A percentile compares a stretch with the other conserved stretches of the same genome.
Conservation (phyloP, 2,797 vertebrate genomes). For the Bovichtus diacanthus region DNA sequence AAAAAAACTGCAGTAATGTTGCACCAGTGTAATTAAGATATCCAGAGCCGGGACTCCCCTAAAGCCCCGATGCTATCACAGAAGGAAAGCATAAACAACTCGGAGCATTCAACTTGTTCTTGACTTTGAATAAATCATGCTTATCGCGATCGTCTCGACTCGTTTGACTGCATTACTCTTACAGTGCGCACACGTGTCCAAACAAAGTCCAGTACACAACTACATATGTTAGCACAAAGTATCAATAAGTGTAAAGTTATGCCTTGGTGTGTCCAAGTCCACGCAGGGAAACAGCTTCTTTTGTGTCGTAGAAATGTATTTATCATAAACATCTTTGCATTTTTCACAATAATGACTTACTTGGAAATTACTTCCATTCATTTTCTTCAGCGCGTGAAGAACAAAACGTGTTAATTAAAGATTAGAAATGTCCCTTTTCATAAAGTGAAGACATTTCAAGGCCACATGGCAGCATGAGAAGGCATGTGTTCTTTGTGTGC, state of each 20-base stretch:
- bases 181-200: slow-evolving; percentile 41
- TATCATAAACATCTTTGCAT: not conserved
- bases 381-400: not conserved
- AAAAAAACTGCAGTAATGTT: not conserved
- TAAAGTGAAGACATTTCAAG: slow-evolving; percentile 11
- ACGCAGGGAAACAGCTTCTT: not conserved
- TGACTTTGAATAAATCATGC: slow-evolving; percentile 58
- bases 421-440: not conserved
- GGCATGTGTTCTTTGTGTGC: slow-evolving; percentile 70
- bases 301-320: not conserved
- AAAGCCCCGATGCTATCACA: slow-evolving; percentile 47
- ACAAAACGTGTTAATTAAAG: slow-evolving; percentile 11
- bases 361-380: no score
- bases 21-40: slow-evolving; percentile 31
- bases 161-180: slow-evolving; percentile 32
- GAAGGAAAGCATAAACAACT: slow-evolving; percentile 48
- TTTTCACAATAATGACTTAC: not conserved
- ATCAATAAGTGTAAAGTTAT: not conserved
- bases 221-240: not conserved
- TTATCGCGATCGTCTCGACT: slow-evolving; percentile 47
- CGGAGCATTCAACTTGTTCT: slow-evolving; percentile 41
- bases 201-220: slow-evolving; percentile 19
- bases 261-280: not conserved
- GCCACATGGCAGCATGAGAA: slow-evolving; percentile 33
- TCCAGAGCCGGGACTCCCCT: slow-evolving; percentile 5